These are phyloP conservation scores for Ridgeia piscesae DNA, from an alignment of 1,140 invertebrate species.

Conservation along the genomic window DNA sequence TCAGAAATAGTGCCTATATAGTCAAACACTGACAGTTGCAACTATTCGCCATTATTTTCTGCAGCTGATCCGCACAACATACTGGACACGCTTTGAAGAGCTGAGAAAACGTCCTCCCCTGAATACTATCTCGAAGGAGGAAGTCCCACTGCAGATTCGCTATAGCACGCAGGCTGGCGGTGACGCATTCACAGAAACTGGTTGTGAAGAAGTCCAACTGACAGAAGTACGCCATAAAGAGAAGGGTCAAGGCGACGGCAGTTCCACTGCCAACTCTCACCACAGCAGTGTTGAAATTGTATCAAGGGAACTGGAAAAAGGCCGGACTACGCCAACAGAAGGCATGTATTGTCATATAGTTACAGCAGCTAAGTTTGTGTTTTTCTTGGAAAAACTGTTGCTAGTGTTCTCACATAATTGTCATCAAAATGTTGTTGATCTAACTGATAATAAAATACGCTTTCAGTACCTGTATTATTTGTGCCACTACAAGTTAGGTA, in stretches of 20 bases:
- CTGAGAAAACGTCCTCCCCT: slow-evolving; percentile 20
- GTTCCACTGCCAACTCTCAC: background rate
- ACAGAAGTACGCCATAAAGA: background rate
- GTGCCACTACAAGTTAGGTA: background rate
- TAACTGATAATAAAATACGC: background rate
- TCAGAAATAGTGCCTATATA: no score
- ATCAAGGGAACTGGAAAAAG: background rate
- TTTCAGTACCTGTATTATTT: background rate
- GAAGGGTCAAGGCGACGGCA: background rate
- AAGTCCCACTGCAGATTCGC: background rate
- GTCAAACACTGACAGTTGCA: no score
- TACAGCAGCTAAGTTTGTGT: slow-evolving; percentile 1
- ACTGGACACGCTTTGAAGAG: slow-evolving; percentile 28
- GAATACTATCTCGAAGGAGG: background rate
- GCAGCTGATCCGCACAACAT: slow-evolving; percentile 31
- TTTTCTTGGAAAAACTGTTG: slow-evolving; percentile 10
- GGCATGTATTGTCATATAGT: no score
- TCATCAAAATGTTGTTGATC: background rate
- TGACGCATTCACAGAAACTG: background rate
- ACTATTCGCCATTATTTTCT: background rate
- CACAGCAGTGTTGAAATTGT: background rate
- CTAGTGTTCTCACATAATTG: background rate
- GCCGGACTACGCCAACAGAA: background rate
- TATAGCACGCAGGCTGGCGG: background rate
- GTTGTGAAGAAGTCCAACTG: background rate